These are phyloP conservation scores for Pantherophis vulpinus DNA, from an alignment of 2,797 vertebrate species.

Conservation along the genomic window DNA sequence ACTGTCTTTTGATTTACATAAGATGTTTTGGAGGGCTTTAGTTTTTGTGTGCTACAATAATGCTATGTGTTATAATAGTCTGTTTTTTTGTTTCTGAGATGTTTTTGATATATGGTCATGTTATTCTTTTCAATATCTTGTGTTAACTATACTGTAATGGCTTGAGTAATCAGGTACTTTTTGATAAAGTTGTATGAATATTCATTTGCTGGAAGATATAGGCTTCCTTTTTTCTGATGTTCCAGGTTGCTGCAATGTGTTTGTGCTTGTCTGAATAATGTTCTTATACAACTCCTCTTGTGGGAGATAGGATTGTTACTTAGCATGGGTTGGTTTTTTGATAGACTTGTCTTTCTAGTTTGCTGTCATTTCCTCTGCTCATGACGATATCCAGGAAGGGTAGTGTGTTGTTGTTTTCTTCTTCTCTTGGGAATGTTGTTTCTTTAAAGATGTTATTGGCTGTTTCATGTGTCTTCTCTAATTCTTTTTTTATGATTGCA, in stretches of 20 bases:
- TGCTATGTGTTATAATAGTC: not conserved
- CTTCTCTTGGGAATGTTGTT: not conserved
- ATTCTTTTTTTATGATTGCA: not conserved
- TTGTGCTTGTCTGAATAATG: not conserved
- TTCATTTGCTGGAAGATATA: not conserved
- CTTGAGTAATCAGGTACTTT: not conserved
- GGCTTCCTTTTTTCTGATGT: not conserved
- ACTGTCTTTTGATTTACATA: not conserved
- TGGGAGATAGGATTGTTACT: not conserved
- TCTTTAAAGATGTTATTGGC: not conserved
- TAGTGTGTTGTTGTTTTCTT: not conserved
- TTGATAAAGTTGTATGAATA: not conserved
- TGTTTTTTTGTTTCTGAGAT: not conserved
- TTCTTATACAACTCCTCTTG: not conserved
- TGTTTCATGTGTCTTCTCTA: not conserved
- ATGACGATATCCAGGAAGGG: not conserved
- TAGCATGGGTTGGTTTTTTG: not conserved
- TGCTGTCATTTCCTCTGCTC: not conserved
- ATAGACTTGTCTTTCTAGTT: not conserved
- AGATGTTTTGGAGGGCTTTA: not conserved
- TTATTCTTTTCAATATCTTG: not conserved
- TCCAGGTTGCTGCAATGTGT: not conserved
- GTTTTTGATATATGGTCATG: not conserved
- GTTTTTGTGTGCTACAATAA: not conserved
- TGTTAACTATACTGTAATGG: not conserved